Base-by-base conservation (phyloP, 1,140 invertebrate species). In the Achroia grisella region DNA sequence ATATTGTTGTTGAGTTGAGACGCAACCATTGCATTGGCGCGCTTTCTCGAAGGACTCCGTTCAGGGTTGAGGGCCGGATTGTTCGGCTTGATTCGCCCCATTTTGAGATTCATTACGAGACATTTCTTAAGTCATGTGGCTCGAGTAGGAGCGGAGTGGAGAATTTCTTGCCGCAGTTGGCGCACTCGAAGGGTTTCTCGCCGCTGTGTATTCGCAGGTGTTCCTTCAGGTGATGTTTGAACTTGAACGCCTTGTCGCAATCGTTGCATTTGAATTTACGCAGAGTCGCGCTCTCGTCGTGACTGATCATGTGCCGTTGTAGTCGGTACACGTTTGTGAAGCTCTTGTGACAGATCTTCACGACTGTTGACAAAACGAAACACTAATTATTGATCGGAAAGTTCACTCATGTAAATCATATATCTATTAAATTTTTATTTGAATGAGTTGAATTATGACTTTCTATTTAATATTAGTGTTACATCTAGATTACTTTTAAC, bases 91-190 rank as follows among this genome's bases (percentile, higher is more conserved):
- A 87, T 91, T 52, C 89, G 73, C 17, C 89, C 90, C 71, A 91
- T 92, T 83, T 96, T 96, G 5, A 96, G 86, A 76, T 95, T 96
- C 88, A 96, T 93, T 50, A 96, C 93, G 62, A 97, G 90, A 88
- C 98, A 99, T 86, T 99, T 99, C 86, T 99, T 99, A 98, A 45
- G 97, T 99, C 95, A 97, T 99, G 87, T 99, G 98, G 71, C 97
- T 98, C 60, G 97, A 99, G 86, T 98, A 99, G 8, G 97, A 99
- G 11, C 98, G 98, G 99, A 87, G 99, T 98, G 2, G 97, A 99
- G 87, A 99, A 99, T 46, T 98, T 90, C 86, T 99, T 99, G 46
- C 95, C 95, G 84, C 98, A 99, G 84, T 98, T 98, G 59, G 91
- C 92, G 79, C 98, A 99, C 81, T 94, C 93, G 80, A 99, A 99